Evolutionary conservation across 2,113 vertebrate genomes (phyloP).

Genomic region (Urocynchramus pylzowi): DNA sequence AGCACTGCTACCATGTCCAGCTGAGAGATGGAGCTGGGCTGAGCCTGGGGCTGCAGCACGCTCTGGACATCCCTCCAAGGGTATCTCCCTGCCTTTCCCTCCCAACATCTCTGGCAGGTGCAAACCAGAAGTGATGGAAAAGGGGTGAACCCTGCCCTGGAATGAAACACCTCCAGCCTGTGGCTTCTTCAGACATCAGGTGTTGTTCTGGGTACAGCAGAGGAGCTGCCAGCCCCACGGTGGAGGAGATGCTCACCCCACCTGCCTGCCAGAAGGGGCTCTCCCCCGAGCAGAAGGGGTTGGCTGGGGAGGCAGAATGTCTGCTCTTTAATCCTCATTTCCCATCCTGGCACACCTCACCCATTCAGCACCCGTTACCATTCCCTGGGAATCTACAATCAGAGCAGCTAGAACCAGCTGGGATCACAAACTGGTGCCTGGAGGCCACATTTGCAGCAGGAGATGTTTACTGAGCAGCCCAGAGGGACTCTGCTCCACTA

Average conservation of each 20-base stretch:
- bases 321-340: neutral
- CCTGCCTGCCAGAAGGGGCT: neutral
- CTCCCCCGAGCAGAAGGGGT: neutral
- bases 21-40: neutral
- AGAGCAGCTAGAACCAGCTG: neutral
- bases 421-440: neutral
- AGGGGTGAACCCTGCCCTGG: neutral
- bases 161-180: neutral
- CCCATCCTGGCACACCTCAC: neutral
- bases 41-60: fast-evolving
- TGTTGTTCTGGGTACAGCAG: neutral
- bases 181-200: neutral
- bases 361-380: fast-evolving
- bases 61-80: neutral
- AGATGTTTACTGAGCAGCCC: neutral
- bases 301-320: neutral
- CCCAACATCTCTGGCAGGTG: neutral
- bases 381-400: neutral
- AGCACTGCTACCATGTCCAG: fast-evolving
- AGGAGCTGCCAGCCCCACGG: fast-evolving
- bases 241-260: neutral
- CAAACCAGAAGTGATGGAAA: neutral
- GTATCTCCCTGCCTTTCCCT: neutral
- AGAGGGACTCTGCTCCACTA: neutral
- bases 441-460: neutral